Percentiles rank a stretch among this genome's conserved stretches.
phyloP scores from a whole-genome alignment of 1,140 invertebrate genomes.

The Eumeta japonica region DNA sequence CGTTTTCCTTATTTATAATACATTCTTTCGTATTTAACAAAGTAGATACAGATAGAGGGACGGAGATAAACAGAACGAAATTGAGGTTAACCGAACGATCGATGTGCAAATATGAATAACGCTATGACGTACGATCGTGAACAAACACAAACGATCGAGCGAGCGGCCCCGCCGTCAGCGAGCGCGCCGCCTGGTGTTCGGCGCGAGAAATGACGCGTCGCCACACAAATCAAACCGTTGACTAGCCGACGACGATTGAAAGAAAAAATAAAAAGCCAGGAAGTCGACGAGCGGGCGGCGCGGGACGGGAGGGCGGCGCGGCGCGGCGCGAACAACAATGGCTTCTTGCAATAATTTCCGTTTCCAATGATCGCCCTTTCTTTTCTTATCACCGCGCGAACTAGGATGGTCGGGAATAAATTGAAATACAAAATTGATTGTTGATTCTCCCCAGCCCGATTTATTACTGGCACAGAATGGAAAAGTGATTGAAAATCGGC shows the following conservation, averaged over 20 bases:
- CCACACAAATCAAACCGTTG: constrained; percentile 44
- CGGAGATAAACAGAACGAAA: too few species aligned
- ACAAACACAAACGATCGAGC: too few species aligned
- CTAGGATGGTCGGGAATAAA: constrained; percentile 56
- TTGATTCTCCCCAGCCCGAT: constrained; percentile 55
- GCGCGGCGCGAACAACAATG: constrained; percentile 49
- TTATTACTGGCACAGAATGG: constrained; percentile 58
- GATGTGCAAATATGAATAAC: too few species aligned
- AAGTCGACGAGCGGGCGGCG: too few species aligned
- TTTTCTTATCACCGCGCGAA: constrained; percentile 55
- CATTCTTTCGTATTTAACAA: too few species aligned
- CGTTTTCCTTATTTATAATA: too few species aligned
- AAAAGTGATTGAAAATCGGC: constrained; percentile 55
- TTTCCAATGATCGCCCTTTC: constrained; percentile 56
- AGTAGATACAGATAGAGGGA: too few species aligned
- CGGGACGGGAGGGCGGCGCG: too few species aligned
- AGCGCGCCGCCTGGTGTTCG: constrained; percentile 37
- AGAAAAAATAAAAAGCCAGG: too few species aligned
- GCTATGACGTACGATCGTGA: too few species aligned
- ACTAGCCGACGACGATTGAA: too few species aligned
- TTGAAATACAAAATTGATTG: constrained; percentile 60
- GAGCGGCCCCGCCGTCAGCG: constrained; percentile 21
- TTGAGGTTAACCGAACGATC: too few species aligned
- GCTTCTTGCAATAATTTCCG: constrained; percentile 59
- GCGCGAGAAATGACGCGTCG: constrained; percentile 40